Evolutionary conservation across 2,113 vertebrate species (phyloP), one percentile per base, ranked within the genome.

Genomic region (Camelus bactrianus): DNA sequence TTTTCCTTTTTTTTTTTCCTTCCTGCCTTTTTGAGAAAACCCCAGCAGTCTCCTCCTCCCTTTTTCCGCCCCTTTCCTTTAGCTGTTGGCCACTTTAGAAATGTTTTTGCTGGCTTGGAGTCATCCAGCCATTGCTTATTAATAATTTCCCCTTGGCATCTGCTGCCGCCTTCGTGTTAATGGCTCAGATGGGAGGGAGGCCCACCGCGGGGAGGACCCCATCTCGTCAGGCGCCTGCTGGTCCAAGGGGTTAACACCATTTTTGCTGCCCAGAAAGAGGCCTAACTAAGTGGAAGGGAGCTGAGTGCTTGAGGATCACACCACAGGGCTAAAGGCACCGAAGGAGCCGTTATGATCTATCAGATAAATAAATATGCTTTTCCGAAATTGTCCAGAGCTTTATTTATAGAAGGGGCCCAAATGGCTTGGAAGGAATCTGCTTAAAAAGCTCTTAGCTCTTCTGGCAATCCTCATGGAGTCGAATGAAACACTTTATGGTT

Each of bases 361-460:
- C 95, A 15, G 93, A 95, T 91, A 95, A 97, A 96, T 92, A 96
- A 92, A 95, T 72, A 81, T 26, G 46, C 82, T 93, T 72, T 89
- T 85, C 82, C 3, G 9, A 96, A 93, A 84, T 88, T 48, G 77
- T 89, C 91, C 46, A 28, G 80, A 86, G 89, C 82, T 72, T 97
- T 96, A 95, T 97, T 96, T 96, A 92, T 77, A 95, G 77, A 86
- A 94, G 91, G 82, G 83, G 77, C 93, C 97, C 93, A 83, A 94
- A 96, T 73, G 94, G 89, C 86, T 95, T 72, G 77, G 91, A 84
- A 91, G 7, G 42, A 89, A 92, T 65, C 86, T 95, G 75, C 94
- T 76, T 84, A 87, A 87, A 94, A 91, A 89, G 94, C 95, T 93
- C 94, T 97, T 93, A 76, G 88, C 93, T 80, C 77, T 82, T 62